Base-by-base conservation (phyloP, 2,797 vertebrate genomes). In the Phoxinus dragarum region DNA sequence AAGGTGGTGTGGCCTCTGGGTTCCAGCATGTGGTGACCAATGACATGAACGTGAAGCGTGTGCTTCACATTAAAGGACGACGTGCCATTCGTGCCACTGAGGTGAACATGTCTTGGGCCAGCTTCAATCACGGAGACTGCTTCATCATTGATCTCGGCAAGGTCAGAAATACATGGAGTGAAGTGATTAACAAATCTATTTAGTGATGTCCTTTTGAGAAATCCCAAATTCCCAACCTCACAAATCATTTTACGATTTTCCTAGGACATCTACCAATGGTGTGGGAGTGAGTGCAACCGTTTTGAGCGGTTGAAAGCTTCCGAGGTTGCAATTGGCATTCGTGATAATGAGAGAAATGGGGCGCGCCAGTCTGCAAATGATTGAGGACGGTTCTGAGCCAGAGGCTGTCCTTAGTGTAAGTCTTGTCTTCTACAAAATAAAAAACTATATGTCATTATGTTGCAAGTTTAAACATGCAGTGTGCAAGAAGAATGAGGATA, bases 61-160 rank as follows among this genome's bases (percentile, higher is more conserved):
- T 94, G 86, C 87, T 95, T 76, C 94, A 93, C 0, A 49, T 96
- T 61, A 95, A 95, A 91, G 95, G 95, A 14, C 92, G 93, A 0
- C 90, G 90, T 0, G 3, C 0, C 0, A 84, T 95, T 92, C 91
- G 92, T 88, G 94, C 91, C 66, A 89, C 0, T 0, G 94, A 96
- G 87, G 90, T 94, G 68, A 3, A 61, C 0, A 0, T 95, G 66
- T 40, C 44, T 36, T 96, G 95, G 95, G 0, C 0, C 0, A 94
- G 91, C 88, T 95, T 96, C 84, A 96, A 95, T 91, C 91, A 38
- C 6, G 93, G 92, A 69, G 95, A 96, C 92, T 94, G 94, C 89
- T 95, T 96, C 92, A 93, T 96, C 88, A 89, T 95, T 36, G 95
- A 94, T 85, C 86, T 96, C 74, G 94, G 94, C 87, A 90, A 93